These are phyloP conservation scores for Takifugu rubripes DNA, from an alignment of 2,797 vertebrate species.

Conservation along the genomic window DNA sequence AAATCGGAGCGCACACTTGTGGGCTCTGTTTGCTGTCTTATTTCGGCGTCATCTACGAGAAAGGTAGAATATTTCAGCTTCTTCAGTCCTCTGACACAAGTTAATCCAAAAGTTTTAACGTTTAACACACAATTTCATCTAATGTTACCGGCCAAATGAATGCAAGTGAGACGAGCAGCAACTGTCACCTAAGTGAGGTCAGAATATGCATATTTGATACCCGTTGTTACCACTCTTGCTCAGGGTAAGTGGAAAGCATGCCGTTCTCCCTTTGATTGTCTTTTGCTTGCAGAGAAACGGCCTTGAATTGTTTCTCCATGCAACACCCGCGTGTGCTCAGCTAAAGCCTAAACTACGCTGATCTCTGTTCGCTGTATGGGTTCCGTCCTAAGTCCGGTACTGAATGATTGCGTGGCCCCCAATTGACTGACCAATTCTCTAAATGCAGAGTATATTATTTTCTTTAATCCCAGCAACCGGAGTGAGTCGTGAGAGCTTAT, in stretches of 20 bases:
- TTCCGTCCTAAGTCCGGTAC: constrained; percentile 65
- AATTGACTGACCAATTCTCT: constrained; percentile 63
- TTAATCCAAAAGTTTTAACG: constrained; percentile 59
- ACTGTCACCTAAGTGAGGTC: constrained; percentile 99
- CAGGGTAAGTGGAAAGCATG: constrained; percentile 84
- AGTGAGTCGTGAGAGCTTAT: constrained; percentile 44
- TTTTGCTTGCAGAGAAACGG: constrained; percentile 31
- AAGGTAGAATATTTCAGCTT: constrained; percentile 22
- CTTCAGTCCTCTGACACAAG: constrained; percentile 24
- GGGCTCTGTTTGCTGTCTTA: too few relatives aligned
- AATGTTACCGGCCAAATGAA: constrained; percentile 94
- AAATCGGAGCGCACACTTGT: too few relatives aligned
- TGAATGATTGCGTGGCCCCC: constrained; percentile 42
- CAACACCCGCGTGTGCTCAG: too few relatives aligned
- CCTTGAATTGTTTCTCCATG: constrained; percentile 32
- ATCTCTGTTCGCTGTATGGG: constrained; percentile 47
- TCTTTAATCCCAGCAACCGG: constrained; percentile 53
- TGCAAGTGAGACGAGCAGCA: constrained; percentile 81
- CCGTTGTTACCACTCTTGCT: constrained; percentile 68
- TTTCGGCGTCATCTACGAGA: constrained; percentile 27
- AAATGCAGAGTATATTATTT: constrained; percentile 58
- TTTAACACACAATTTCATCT: constrained; percentile 61
- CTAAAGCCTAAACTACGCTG: too few relatives aligned
- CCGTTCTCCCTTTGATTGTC: constrained; percentile 38
- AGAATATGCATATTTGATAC: constrained; percentile 92